Evolutionary conservation across 1,140 invertebrate species (phyloP), one percentile per base, ranked within the genome.

Genomic region (Stegodyphus dumicola): DNA sequence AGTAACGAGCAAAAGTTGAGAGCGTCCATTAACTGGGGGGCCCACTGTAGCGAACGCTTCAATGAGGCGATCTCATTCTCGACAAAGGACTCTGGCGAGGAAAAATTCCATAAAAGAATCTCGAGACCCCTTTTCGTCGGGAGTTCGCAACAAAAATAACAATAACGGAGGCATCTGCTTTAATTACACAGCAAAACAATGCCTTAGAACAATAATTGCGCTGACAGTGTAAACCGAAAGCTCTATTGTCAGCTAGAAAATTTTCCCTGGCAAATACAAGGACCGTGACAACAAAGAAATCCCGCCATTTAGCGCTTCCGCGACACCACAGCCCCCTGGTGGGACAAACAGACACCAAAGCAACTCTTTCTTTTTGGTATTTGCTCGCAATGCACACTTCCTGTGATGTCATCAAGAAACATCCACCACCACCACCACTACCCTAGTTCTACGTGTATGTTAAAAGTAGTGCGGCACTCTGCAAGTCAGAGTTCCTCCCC

Each of bases 131-230:
- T 67, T 67, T 67, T 67, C 65, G 7, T n/a, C 15, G 17, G 7
- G 65, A 15, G 9, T 10, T 15, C 9, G 56, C 33, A 69, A 7
- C 70, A 81, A 74, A 73, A 81, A 64, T 65, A 71, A n/a, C 53
- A 73, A 65, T n/a, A 70, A 77, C 74, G 53, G 77, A 76, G 77
- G 74, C 74, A 85, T 77, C 81, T 76, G 73, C 65, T 77, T 85
- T 85, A 85, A 85, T 85, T 85, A 85, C 81, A 85, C 81, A 85
- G 81, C 81, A 76, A 85, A 85, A 85, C 81, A 85, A 85, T 56
- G 81, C 52, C 80, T 74, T 85, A 74, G 65, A 77, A 85, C 81
- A 85, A 85, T 77, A 85, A 85, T 85, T 85, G 81, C 81, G 81
- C 81, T 85, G 81, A 85, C 81, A 85, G 74, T 77, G 81, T 85